Evolutionary conservation across 1,140 invertebrate genomes (phyloP), one percentile per base, ranked within the genome.

Genomic region (Tetragonula clypearis): DNA sequence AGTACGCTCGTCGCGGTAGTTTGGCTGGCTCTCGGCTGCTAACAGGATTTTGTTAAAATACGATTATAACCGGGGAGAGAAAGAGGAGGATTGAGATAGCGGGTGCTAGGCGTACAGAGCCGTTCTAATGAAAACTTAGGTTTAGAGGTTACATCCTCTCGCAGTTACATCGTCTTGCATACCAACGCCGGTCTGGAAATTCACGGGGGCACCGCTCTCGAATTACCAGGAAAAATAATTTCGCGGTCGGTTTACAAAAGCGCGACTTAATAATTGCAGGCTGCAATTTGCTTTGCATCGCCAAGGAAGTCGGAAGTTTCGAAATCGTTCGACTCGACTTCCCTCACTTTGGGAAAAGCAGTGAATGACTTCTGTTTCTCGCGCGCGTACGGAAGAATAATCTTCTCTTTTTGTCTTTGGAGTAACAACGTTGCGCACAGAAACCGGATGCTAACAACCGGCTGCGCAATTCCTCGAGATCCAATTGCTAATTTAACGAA

Each of bases 21-120:
- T 82, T 30, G 74, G 49, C 30, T 9, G 55, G 65, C 68, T 69
- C 55, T 30, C 8, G 14, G 82, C 26, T 84, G 56, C 76, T 84
- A 84, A 84, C 82, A 84, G 82, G 82, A 84, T 84, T 84, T 84
- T 78, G 82, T 84, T 84, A 78, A 84, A 78, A 84, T 84, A 84
- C 82, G 82, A 84, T 84, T 84, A 84, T 72, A 77, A 11, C 75
- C 26, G 19, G 35, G 62, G 19, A 12, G n/a, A 65, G 41, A 8
- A 49, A 8, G 41, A 26, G 75, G 82, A 55, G 82, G 68, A 84
- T 84, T 62, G 76, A 84, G 76, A 84, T 84, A 79, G 76, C 82
- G 82, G 62, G 41, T 0, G 41, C 41, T 53, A 35, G 62, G 66
- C 41, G 41, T 62, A 60, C 15, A 30, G 62, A 68, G 68, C 35